Evolutionary conservation across 2,888 invertebrate species (phyloP), one percentile per base, ranked within the genome.

Genomic region (Gastracanthus pulcherrimus): DNA sequence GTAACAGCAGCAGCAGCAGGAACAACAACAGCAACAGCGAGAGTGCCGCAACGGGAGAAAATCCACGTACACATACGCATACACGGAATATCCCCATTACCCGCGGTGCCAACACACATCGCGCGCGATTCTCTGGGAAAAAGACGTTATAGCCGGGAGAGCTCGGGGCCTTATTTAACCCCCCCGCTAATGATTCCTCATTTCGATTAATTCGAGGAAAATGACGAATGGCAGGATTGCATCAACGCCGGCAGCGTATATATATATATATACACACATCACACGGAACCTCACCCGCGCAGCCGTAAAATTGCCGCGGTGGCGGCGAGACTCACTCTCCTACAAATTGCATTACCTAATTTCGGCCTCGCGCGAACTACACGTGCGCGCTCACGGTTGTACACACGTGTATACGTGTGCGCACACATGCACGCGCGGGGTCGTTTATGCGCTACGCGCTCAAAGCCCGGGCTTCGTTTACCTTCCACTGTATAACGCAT

Each of bases 271-370:
- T n/a, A n/a, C n/a, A n/a, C n/a, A n/a, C n/a, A n/a, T n/a, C n/a
- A n/a, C n/a, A n/a, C n/a, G n/a, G 58, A 71, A 72, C 36, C 13
- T 26, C 36, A n/a, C 2, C 5, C 41, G 26, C 41, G 58, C 55
- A 13, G 16, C 1, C 60, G 45, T 48, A 45, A 79, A 72, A 79
- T 79, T 79, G 72, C 72, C 66, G 55, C 29, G 16, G 64, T 62
- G n/a, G n/a, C n/a, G n/a, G 70, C 38, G 64, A 41, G 41, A 41
- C 72, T 58, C 60, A 16, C 19, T 62, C 34, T 45, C 41, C 66
- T 78, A 55, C 79, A 79, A 75, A 79, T 79, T 79, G 82, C 75
- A 58, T 82, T 79, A 75, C 60, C 82, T 71, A 69, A 79, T 78
- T 79, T 79, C 60, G 67, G 74, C 29, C 45, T 19, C 23, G 34